Evolutionary conservation across 2,113 vertebrate genomes (phyloP).

Genomic region (Tenebrosternarchus preto): DNA sequence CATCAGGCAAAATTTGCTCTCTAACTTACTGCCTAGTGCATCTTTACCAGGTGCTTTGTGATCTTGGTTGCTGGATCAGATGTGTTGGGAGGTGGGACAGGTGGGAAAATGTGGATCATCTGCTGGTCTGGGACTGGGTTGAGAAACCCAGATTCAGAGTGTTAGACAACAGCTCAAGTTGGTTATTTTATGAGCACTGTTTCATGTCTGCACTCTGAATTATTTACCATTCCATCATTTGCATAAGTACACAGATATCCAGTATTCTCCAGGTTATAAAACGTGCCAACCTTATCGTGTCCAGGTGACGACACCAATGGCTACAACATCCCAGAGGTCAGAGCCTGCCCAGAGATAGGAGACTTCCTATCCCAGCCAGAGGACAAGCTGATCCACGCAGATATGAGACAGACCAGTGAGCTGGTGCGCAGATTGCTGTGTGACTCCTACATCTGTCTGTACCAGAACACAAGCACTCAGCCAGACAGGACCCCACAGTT

Average conservation of each 20-base stretch:
- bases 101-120: too few species aligned
- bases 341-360: conserved; percentile 74
- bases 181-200: too few species aligned
- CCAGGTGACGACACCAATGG: conserved; percentile 72
- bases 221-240: conserved; percentile 19
- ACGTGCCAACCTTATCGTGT: conserved; percentile 54
- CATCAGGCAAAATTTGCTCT: too few species aligned
- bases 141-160: too few species aligned
- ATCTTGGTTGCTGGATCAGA: too few species aligned
- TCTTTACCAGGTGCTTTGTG: too few species aligned
- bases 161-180: too few species aligned
- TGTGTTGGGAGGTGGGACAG: too few species aligned
- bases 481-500: conserved; percentile 45
- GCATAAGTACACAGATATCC: neutral
- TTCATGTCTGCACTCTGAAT: neutral
- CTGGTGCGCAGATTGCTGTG: conserved; percentile 73
- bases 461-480: conserved; percentile 61
- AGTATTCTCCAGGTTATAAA: conserved; percentile 50
- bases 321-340: conserved; percentile 75
- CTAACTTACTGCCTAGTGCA: too few species aligned
- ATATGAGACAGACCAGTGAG: conserved; percentile 64
- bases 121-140: too few species aligned
- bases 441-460: conserved; percentile 80
- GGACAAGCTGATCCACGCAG: conserved; percentile 59
- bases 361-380: conserved; percentile 73